phyloP scores from a whole-genome alignment of 2,797 vertebrate genomes.

The Falco rusticolus region DNA sequence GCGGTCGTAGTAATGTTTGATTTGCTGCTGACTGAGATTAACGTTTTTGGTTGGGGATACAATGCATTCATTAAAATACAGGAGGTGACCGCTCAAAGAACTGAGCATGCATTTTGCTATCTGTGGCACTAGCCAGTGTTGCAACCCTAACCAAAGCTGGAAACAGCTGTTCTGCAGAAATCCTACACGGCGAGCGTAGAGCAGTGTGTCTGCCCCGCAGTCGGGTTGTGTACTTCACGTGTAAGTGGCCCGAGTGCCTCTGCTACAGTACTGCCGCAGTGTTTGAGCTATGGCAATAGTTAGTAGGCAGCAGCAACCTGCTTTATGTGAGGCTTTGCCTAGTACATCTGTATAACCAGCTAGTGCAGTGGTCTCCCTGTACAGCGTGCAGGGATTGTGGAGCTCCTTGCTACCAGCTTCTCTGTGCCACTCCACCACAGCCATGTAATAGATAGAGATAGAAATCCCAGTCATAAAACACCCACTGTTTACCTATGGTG shows the following conservation, averaged over 20 bases:
- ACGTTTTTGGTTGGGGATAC: not conserved
- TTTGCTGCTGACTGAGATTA: not conserved
- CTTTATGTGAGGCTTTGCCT: not conserved
- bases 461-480: not conserved
- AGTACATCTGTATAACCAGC: rapidly evolving
- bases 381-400: not conserved
- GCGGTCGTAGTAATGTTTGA: not conserved
- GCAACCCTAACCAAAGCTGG: not conserved
- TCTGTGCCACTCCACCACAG: not conserved
- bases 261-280: not conserved
- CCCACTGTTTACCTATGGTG: not conserved
- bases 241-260: not conserved
- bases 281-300: not conserved
- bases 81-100: not conserved
- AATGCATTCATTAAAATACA: not conserved
- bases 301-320: not conserved
- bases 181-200: not conserved
- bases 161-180: not conserved
- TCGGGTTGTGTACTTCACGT: rapidly evolving
- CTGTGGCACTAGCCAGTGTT: not conserved
- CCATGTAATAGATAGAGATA: rapidly evolving
- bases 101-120: not conserved
- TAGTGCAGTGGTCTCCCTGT: not conserved
- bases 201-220: not conserved
- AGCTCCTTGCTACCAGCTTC: not conserved